These are phyloP conservation scores for Morelia viridis DNA, from an alignment of 2,797 vertebrate genomes.

Conservation along the genomic window DNA sequence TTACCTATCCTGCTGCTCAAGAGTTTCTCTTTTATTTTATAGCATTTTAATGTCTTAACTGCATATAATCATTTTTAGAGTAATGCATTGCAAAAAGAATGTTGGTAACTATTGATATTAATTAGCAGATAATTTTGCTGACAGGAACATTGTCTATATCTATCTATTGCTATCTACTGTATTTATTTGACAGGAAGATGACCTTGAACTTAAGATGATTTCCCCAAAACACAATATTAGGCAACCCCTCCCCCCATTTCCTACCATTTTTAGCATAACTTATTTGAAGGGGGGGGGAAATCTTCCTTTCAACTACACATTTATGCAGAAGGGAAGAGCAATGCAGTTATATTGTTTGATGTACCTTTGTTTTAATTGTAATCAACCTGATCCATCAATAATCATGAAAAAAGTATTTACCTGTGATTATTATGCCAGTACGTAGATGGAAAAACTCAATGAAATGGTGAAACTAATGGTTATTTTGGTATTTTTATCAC, in stretches of 20 bases:
- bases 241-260: neutral
- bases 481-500: neutral
- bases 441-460: neutral
- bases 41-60: conserved; percentile 11
- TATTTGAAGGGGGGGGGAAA: neutral
- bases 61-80: neutral
- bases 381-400: neutral
- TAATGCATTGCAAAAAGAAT: neutral
- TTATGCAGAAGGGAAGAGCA: neutral
- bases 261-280: neutral
- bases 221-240: neutral
- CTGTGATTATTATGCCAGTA: neutral
- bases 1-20: neutral
- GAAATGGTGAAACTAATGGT: neutral
- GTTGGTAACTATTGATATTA: neutral
- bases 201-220: neutral
- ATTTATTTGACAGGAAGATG: neutral
- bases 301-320: neutral
- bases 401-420: neutral
- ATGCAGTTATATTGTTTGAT: neutral
- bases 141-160: neutral
- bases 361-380: neutral
- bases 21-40: conserved; percentile 5
- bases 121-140: neutral
- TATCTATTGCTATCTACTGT: no score